Percentiles rank a stretch among this genome's conserved stretches.
These are phyloP conservation scores for Cheilinus undulatus DNA, from an alignment of 2,113 vertebrate species.

Conservation along the genomic window DNA sequence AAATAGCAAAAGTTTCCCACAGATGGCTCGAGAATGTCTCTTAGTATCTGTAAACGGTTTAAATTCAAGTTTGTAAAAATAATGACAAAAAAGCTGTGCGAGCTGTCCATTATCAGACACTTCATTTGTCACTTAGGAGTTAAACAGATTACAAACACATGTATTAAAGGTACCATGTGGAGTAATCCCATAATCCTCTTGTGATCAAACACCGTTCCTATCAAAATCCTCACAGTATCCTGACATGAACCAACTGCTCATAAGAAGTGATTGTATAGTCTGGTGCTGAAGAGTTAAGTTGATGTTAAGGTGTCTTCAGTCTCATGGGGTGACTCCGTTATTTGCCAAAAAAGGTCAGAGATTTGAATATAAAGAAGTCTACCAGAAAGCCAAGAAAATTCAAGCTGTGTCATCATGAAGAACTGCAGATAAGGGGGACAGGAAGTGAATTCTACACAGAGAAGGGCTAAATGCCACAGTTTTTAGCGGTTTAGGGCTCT, in stretches of 20 bases:
- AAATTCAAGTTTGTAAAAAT: no score
- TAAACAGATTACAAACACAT: background rate
- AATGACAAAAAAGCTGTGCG: background rate
- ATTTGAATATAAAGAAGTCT: no score
- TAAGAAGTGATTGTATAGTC: background rate
- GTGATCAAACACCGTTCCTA: background rate
- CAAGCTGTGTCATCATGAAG: no score
- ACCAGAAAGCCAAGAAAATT: no score
- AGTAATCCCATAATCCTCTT: constrained; percentile 7
- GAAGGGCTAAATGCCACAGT: no score
- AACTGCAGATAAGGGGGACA: no score
- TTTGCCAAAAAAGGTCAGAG: background rate
- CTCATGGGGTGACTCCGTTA: background rate
- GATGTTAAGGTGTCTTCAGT: no score
- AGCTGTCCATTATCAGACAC: background rate
- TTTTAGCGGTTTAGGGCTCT: no score
- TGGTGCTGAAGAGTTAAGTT: no score
- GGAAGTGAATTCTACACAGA: no score
- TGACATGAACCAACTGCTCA: background rate
- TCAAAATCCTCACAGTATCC: background rate
- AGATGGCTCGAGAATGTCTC: background rate
- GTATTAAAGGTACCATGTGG: background rate
- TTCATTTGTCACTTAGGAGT: background rate
- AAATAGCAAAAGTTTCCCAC: background rate
- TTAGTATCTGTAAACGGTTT: background rate